These are phyloP conservation scores for Phrynosoma platyrhinos DNA, from an alignment of 2,113 vertebrate genomes.

Conservation along the genomic window DNA sequence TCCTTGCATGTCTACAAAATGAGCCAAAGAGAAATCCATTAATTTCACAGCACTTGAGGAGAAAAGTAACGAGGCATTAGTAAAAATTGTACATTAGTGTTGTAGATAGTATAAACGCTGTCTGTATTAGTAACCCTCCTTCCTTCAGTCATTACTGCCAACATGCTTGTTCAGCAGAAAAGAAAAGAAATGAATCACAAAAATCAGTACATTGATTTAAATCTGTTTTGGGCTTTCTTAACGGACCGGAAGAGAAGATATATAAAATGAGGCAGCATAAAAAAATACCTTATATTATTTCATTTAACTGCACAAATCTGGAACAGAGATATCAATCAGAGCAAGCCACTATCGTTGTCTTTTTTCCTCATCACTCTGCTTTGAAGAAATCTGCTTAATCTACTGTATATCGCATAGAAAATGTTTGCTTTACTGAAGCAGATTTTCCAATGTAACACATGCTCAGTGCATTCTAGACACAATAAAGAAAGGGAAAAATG, in stretches of 20 bases:
- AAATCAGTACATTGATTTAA: background rate
- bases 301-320: background rate
- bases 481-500: background rate
- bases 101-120: background rate
- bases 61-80: background rate
- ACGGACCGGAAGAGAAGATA: background rate
- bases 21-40: no score
- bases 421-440: background rate
- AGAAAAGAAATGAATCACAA: background rate
- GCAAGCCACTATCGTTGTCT: background rate
- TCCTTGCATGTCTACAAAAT: background rate
- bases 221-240: background rate
- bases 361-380: slow-evolving; percentile 1
- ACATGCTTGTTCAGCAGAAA: background rate
- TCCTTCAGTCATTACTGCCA: background rate
- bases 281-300: background rate
- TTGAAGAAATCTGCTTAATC: slow-evolving; percentile 11
- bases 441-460: background rate
- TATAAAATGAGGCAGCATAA: background rate
- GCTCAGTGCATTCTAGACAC: background rate
- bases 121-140: background rate
- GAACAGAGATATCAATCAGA: background rate
- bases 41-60: no score
- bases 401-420: background rate
- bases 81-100: background rate